Evolutionary conservation across 2,113 vertebrate genomes (phyloP), one percentile per base, ranked within the genome.

Genomic region (Naja naja): DNA sequence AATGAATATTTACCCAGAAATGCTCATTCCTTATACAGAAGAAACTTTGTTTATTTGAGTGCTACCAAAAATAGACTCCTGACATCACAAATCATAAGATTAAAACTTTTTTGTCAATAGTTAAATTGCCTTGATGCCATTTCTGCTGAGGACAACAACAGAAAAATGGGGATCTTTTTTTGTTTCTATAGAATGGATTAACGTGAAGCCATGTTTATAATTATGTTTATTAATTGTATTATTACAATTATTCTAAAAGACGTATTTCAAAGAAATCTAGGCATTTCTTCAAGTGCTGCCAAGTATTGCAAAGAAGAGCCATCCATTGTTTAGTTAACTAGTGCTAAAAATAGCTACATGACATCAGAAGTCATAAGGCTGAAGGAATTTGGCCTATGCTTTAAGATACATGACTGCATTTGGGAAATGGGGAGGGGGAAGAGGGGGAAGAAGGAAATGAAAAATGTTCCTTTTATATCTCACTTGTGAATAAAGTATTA

Each of bases 31-130:
- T 92, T 94, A 94, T 86, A 91, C 23, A 94, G 88, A 92, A 95
- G 89, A 87, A 92, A 93, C 60, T 34, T 93, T 94, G 89, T 94
- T 95, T 90, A 88, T 90, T 89, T 92, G 9, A 88, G 87, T 90
- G 89, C 89, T 89, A 85, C 92, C 95, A 53, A 93, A 96, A 96
- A 96, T 94, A 96, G 90, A 91, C 39, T 30, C 85, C 90, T 92
- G 90, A 90, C 1, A 3, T 91, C 45, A 60, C 64, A 53, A 91
- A 49, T 92, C 88, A 89, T 94, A 92, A 94, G 92, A 88, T 90
- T 94, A 93, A 93, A 87, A 92, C 2, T 45, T 34, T n/a, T 81
- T 25, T 95, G 93, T 94, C 94, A 95, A 91, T 94, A 90, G 85
- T 94, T 93, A 23, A 89, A 86, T 91, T 47, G 53, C 94, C 93